Evolutionary conservation across 2,113 vertebrate species (phyloP), one percentile per base, ranked within the genome.

Genomic region (Sylvia atricapilla): DNA sequence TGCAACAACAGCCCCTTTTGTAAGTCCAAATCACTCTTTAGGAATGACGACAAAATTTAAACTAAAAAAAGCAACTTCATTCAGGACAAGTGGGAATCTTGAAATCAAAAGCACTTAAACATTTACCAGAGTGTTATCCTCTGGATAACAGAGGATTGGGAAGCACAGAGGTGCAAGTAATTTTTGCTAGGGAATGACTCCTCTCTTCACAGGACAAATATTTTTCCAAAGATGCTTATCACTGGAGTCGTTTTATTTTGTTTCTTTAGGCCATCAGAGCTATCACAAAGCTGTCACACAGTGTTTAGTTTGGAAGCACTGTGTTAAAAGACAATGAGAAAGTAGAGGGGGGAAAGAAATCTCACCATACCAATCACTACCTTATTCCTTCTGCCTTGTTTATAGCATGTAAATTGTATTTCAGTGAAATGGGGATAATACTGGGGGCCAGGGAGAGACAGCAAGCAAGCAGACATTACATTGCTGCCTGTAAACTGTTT

Each of bases 331-430:
- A 84, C 21, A 50, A 24, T 11, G 35, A 39, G 10, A 84, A 89
- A 56, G 13, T 2, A 5, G 41, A 10, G 7, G 2, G 9, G 7
- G 1, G 1, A 21, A 52, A 37, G 15, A 21, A 37, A 35, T 6
- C 50, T 70, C 60, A 63, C 46, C 11, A 30, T 20, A 58, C 15
- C 20, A 43, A 41, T 28, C 20, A 30, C 27, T 68, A 30, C 13
- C 10, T 66, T 58, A 73, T 5, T 74, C 43, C 53, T 77, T 62
- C 43, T 47, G 55, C 19, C 28, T 74, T 66, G 41, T 41, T 41
- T 64, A 49, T 0, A 69, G 73, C 37, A 77, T 31, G 84, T n/a
- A 31, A 41, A 43, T 14, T 19, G 4, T 44, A 50, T 41, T 90
- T 83, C 68, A 77, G 37, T 52, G 39, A 62, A 62, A 74, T 8